Percentiles rank a stretch among this genome's conserved stretches.
These are phyloP conservation scores for Rhadinocentrus ornatus DNA, from an alignment of 2,797 vertebrate genomes.

Conservation along the genomic window DNA sequence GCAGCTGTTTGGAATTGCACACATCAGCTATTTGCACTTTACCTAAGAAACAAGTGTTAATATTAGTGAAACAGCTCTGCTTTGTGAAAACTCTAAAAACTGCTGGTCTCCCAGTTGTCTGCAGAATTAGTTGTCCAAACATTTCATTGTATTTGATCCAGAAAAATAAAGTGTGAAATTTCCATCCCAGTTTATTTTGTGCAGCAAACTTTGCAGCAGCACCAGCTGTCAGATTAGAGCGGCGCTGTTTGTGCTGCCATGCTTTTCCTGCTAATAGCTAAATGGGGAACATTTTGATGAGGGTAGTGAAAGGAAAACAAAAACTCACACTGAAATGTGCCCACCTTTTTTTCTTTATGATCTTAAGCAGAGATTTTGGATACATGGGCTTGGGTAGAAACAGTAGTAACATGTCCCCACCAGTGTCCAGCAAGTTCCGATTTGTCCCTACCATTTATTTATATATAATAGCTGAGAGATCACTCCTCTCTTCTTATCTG, in stretches of 20 bases:
- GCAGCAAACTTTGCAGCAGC: conserved; percentile 1
- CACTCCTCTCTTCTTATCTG: no score
- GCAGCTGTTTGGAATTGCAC: not conserved
- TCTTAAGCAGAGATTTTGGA: no score
- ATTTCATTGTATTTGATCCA: not conserved
- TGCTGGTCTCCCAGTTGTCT: not conserved
- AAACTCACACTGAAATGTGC: not conserved
- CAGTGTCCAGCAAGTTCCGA: no score
- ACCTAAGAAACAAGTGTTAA: not conserved
- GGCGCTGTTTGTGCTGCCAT: not conserved
- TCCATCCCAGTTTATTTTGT: not conserved
- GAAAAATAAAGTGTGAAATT: not conserved
- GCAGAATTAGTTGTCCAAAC: not conserved
- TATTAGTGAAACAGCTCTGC: not conserved
- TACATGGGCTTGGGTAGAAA: no score
- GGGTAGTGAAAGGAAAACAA: not conserved
- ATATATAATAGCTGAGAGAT: no score
- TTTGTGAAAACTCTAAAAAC: not conserved
- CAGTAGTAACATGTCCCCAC: no score
- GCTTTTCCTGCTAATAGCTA: conserved; percentile 2
- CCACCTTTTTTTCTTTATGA: no score
- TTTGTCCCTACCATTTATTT: no score
- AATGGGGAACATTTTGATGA: conserved; percentile 9
- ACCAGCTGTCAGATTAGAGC: conserved; percentile 15
- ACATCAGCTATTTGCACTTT: not conserved